Percentiles rank a stretch among this genome's conserved stretches.
These are phyloP conservation scores for Tarsius wallacei DNA, from an alignment of 2,797 vertebrate species.

Conservation along the genomic window DNA sequence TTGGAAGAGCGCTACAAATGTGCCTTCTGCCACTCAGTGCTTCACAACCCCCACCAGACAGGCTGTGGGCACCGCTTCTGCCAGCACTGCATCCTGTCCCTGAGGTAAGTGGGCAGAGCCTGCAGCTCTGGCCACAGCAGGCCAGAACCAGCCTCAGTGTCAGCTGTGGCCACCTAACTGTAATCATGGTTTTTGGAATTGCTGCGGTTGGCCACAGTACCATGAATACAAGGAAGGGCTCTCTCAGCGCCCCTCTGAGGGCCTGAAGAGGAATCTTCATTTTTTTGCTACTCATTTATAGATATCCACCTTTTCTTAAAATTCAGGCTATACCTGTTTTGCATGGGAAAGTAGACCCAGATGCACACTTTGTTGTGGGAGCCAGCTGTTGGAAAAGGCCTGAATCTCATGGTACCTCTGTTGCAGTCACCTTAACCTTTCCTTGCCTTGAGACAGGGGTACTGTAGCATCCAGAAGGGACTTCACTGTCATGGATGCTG, in stretches of 20 bases:
- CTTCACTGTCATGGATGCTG: not conserved
- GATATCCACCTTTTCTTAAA: not conserved
- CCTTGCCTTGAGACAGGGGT: not conserved
- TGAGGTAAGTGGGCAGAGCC: slow-evolving; percentile 91
- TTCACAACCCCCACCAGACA: slow-evolving; percentile 96
- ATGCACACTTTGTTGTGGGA: too few species aligned
- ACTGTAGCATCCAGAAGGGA: accelerated
- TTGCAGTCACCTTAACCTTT: not conserved
- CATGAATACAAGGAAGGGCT: not conserved
- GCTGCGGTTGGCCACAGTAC: not conserved
- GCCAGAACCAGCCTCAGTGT: not conserved
- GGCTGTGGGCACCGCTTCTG: slow-evolving; percentile 97
- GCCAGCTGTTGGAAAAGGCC: not conserved
- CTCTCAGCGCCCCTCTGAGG: not conserved
- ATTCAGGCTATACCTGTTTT: not conserved
- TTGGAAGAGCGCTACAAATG: slow-evolving; percentile 95
- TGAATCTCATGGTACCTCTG: not conserved
- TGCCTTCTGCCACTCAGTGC: slow-evolving; percentile 92
- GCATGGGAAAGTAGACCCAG: not conserved
- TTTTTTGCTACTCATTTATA: not conserved
- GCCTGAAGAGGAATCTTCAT: not conserved
- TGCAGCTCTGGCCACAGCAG: accelerated
- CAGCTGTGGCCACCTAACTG: accelerated
- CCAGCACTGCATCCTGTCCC: slow-evolving; percentile 92
- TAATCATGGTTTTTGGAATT: not conserved